These are phyloP conservation scores for Molossus molossus DNA, from an alignment of 2,797 vertebrate genomes.

Conservation along the genomic window DNA sequence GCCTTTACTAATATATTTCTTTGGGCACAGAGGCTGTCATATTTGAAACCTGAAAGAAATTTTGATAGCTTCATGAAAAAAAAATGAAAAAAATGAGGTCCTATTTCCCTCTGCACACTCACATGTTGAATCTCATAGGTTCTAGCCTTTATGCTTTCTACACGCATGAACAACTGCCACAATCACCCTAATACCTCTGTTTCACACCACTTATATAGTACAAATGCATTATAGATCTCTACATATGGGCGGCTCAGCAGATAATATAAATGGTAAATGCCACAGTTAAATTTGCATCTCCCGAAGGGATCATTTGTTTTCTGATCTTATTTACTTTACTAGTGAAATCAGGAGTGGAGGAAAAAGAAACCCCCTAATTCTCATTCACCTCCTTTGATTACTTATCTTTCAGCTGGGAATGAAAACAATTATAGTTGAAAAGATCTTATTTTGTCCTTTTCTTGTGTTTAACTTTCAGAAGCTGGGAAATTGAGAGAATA, in stretches of 20 bases:
- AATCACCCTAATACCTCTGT: rapidly evolving
- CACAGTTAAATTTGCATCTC: no score
- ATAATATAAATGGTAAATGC: rapidly evolving
- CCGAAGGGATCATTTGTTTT: background rate
- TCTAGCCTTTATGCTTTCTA: background rate
- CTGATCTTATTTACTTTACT: background rate
- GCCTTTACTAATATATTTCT: background rate
- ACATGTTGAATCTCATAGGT: background rate
- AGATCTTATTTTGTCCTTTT: background rate
- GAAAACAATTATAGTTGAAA: background rate
- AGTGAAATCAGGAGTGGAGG: background rate
- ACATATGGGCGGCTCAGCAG: rapidly evolving
- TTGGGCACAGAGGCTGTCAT: background rate
- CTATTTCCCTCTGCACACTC: background rate
- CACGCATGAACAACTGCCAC: rapidly evolving
- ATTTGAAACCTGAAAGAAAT: background rate
- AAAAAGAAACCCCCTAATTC: background rate
- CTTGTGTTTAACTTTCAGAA: background rate
- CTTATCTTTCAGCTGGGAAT: background rate
- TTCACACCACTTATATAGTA: rapidly evolving
- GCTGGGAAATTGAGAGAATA: no score
- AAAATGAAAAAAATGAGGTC: background rate
- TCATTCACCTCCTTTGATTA: background rate
- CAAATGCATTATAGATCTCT: rapidly evolving
- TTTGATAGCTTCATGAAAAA: background rate